A percentile compares a stretch with the other conserved stretches of the same genome.
These are phyloP conservation scores for Helogale parvula DNA, from an alignment of 2,113 vertebrate genomes.

Conservation along the genomic window DNA sequence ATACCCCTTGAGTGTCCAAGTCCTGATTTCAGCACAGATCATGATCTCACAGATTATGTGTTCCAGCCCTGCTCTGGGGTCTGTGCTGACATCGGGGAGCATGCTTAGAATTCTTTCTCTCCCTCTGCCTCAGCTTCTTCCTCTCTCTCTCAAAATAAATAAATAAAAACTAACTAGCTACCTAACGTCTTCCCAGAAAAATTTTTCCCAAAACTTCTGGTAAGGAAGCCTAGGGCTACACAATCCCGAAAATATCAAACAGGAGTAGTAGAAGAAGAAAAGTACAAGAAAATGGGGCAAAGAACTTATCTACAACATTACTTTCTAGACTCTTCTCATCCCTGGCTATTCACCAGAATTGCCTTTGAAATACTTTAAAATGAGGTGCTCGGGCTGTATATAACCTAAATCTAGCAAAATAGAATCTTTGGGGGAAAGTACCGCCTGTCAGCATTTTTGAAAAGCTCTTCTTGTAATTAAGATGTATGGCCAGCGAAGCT, in stretches of 20 bases:
- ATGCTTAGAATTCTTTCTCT: too few species aligned
- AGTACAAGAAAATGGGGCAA: neutral
- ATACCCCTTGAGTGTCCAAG: too few species aligned
- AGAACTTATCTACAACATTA: neutral
- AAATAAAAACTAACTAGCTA: neutral
- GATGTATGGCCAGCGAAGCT: neutral
- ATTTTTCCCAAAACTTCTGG: neutral
- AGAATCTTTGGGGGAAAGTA: neutral
- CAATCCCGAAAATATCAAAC: neutral
- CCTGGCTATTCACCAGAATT: neutral
- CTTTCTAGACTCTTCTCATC: neutral
- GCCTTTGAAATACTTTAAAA: neutral
- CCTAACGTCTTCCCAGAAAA: neutral
- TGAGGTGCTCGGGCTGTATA: neutral
- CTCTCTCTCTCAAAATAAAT: too few species aligned
- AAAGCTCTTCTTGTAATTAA: constrained; percentile 10
- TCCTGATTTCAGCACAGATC: too few species aligned
- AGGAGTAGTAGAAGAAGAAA: neutral
- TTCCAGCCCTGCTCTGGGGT: too few species aligned
- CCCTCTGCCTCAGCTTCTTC: too few species aligned
- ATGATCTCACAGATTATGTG: too few species aligned
- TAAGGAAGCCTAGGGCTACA: neutral
- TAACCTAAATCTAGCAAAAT: neutral
- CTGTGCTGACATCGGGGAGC: too few species aligned
- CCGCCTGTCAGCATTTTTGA: neutral